A percentile compares a stretch with the other conserved stretches of the same genome.
Evolutionary conservation across 2,797 vertebrate species (phyloP).

Genomic region (Ambastaia sidthimunki): DNA sequence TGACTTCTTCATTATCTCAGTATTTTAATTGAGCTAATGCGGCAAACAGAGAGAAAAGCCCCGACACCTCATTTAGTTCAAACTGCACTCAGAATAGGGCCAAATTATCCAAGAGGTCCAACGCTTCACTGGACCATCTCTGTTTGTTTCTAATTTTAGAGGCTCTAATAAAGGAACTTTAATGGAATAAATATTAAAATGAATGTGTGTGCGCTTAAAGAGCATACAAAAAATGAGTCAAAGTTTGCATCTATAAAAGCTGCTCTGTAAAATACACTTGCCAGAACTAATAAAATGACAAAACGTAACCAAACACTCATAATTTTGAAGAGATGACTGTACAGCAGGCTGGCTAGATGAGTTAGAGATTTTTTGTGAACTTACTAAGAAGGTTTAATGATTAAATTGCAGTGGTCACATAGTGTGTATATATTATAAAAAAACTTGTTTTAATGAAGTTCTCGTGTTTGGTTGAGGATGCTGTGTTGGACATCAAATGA

Average conservation of each 20-base stretch:
- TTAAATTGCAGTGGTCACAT: neutral
- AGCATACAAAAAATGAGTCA: neutral
- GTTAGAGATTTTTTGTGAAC: neutral
- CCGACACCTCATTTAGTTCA: constrained; percentile 39
- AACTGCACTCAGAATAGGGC: constrained; percentile 27
- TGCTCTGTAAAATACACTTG: neutral
- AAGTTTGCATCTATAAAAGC: constrained; percentile 7
- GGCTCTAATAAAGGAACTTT: constrained; percentile 48
- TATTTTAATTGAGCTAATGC: constrained; percentile 38
- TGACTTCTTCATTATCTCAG: constrained; percentile 35
- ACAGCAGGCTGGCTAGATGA: neutral
- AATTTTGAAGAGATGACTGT: neutral
- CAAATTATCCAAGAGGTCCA: constrained; percentile 33
- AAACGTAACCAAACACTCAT: neutral
- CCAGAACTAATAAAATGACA: neutral
- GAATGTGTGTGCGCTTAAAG: neutral
- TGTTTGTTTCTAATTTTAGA: constrained; percentile 54
- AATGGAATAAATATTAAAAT: constrained; percentile 47
- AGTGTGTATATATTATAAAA: neutral
- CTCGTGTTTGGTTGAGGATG: constrained; percentile 14
- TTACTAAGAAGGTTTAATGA: neutral
- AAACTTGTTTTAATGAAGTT: neutral
- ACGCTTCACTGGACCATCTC: constrained; percentile 40
- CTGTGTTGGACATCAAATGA: constrained; percentile 34
- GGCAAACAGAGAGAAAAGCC: constrained; percentile 35